phyloP scores from a whole-genome alignment of 2,113 vertebrate species.

The Sylvietta virens region DNA sequence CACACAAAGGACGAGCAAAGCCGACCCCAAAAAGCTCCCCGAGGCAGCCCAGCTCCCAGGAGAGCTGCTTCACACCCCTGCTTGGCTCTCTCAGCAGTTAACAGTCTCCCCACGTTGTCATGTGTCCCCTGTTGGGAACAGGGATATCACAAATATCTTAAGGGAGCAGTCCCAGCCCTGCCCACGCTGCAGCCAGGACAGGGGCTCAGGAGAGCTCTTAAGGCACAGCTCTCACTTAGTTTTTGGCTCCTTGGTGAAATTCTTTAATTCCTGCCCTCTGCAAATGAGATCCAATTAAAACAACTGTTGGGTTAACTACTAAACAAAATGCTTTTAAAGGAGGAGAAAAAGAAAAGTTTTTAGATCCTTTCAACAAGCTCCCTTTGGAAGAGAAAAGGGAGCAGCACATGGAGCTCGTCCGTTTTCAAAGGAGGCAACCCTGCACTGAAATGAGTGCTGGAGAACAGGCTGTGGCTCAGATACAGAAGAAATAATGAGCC shows the following conservation, averaged over 20 bases:
- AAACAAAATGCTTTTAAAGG: background rate
- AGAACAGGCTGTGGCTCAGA: background rate
- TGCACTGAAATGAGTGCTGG: background rate
- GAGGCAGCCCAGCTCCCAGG: background rate
- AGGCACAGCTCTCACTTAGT: background rate
- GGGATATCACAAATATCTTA: background rate
- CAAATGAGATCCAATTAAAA: background rate
- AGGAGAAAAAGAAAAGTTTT: background rate
- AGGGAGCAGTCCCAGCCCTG: background rate
- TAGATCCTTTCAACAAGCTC: constrained; percentile 7
- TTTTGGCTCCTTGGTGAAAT: background rate
- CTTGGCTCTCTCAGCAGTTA: background rate
- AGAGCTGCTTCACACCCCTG: background rate
- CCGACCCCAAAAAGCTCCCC: background rate
- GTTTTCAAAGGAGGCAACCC: background rate
- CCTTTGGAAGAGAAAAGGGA: background rate
- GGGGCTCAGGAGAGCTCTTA: background rate
- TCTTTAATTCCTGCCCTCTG: background rate
- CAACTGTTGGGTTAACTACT: background rate
- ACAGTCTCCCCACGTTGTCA: background rate
- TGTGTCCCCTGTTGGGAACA: background rate
- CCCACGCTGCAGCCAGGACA: rapidly evolving
- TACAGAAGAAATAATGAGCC: constrained; percentile 1
- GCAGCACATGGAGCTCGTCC: background rate
- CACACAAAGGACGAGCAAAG: rapidly evolving